Evolutionary conservation across 2,113 vertebrate species (phyloP).

Genomic region (Sakesphorus luctuosus): DNA sequence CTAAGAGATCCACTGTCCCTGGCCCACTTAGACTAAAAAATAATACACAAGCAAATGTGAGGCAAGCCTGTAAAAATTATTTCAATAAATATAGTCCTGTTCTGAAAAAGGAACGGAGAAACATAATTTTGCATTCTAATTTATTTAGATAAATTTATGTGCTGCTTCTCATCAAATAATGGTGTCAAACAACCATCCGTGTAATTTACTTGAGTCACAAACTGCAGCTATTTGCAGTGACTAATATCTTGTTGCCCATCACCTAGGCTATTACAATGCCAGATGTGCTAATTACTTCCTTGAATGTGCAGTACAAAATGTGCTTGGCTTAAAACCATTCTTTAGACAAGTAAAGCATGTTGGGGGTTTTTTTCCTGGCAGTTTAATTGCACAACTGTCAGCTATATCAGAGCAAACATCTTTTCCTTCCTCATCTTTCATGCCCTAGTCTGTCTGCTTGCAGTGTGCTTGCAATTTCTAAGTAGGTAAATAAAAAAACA

Average conservation of each 20-base stretch:
- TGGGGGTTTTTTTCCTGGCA: constrained; percentile 49
- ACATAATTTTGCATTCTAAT: neutral
- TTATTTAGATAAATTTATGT: constrained; percentile 34
- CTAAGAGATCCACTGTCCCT: neutral
- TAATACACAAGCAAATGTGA: neutral
- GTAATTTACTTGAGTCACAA: neutral
- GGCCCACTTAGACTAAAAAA: neutral
- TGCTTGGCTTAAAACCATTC: constrained; percentile 52
- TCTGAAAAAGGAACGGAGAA: neutral
- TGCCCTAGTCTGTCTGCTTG: constrained; percentile 5
- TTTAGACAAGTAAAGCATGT: constrained; percentile 37
- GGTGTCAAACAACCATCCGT: neutral
- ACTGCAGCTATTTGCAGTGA: constrained; percentile 51
- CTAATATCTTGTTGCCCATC: constrained; percentile 55
- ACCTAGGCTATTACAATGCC: constrained; percentile 45
- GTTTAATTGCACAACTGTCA: constrained; percentile 73
- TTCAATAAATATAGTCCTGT: neutral
- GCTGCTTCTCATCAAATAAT: constrained; percentile 9
- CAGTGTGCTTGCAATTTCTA: constrained; percentile 8
- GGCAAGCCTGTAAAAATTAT: neutral
- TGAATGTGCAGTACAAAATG: constrained; percentile 57
- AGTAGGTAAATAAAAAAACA: neutral
- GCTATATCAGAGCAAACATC: constrained; percentile 64
- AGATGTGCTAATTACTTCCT: constrained; percentile 67
- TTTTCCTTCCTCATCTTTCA: constrained; percentile 51